phyloP scores from a whole-genome alignment of 2,113 vertebrate genomes.

The Eulacestoma nigropectus region DNA sequence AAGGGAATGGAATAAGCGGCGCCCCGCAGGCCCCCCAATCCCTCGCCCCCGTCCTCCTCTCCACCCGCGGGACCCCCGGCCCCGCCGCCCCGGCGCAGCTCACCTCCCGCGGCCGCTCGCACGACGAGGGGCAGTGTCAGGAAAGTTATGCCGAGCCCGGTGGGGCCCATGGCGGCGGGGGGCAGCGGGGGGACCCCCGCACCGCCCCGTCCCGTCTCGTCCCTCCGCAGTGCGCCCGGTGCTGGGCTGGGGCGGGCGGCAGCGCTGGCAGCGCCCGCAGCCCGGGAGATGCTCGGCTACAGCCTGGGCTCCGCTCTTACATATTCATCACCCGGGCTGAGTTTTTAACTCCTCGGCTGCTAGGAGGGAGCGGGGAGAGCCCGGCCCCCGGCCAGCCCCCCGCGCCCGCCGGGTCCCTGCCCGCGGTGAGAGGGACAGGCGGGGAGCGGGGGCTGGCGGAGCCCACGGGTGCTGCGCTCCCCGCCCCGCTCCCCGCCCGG shows the following conservation, averaged over 20 bases:
- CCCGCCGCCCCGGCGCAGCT: background rate
- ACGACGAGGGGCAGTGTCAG: conserved; percentile 46
- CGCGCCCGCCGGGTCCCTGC: background rate
- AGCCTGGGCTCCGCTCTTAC: conserved; percentile 57
- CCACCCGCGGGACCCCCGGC: background rate
- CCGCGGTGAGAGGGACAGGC: background rate
- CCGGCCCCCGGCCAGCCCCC: conserved; percentile 27
- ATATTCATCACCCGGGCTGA: conserved; percentile 67
- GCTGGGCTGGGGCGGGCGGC: background rate
- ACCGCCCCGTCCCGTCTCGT: background rate
- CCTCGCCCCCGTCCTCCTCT: background rate
- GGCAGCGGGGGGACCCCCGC: background rate
- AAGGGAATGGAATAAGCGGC: background rate
- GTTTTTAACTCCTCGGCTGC: conserved; percentile 68
- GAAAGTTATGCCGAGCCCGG: conserved; percentile 39
- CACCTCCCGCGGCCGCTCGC: conserved; percentile 47
- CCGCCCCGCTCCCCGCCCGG: background rate
- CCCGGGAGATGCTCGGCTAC: conserved; percentile 37
- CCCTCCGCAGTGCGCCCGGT: conserved; percentile 24
- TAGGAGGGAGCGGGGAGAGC: background rate
- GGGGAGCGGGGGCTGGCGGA: background rate
- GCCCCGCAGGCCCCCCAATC: background rate
- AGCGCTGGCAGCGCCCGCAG: conserved; percentile 24
- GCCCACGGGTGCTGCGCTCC: background rate
- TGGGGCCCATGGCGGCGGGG: background rate